Conservation (phyloP, 2,113 vertebrate species). For the Malurus alboscapulatus region DNA sequence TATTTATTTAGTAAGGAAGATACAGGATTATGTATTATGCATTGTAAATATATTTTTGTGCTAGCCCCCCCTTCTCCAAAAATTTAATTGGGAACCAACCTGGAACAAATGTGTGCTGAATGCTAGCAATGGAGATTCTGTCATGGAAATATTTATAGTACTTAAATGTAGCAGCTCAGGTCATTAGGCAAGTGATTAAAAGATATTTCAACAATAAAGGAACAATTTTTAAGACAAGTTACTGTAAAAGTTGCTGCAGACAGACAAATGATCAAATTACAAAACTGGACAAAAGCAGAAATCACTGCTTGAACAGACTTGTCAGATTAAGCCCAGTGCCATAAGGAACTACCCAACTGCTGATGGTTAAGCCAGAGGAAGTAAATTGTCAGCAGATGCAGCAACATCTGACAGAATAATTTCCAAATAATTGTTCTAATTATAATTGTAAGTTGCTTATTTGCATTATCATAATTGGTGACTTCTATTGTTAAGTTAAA, state of each 20-base stretch:
- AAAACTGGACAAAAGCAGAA: not conserved
- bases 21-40: not conserved
- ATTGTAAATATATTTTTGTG: not conserved
- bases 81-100: not conserved
- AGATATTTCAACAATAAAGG: not conserved
- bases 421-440: not conserved
- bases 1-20: not conserved
- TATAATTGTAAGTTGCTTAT: not conserved
- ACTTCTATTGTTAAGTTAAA: not conserved
- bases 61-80: accelerated
- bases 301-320: not conserved
- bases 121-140: not conserved
- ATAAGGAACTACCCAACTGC: not conserved
- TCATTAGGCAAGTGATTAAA: not conserved
- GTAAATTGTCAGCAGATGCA: not conserved
- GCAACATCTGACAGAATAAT: not conserved
- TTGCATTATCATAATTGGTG: not conserved
- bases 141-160: not conserved
- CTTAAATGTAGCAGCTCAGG: not conserved
- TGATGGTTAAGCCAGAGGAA: not conserved
- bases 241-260: not conserved
- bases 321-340: not conserved
- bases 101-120: not conserved
- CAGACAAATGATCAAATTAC: not conserved
- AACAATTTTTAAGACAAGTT: not conserved